Conservation (phyloP, 35 echinoderm and acorn worm species). For the Anneissia japonica region DNA sequence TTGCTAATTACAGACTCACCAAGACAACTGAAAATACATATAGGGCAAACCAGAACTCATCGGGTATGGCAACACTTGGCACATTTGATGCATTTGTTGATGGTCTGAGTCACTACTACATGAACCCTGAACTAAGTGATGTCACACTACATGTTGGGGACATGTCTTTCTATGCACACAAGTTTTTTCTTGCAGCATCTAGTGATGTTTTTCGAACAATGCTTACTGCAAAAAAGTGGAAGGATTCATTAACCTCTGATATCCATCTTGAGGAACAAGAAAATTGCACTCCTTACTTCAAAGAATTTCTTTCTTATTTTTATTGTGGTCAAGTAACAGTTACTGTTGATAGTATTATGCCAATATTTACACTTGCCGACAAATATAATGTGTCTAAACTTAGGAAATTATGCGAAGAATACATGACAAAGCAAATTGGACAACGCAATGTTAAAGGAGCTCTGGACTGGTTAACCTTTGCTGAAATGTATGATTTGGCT, state of each 20-base stretch:
- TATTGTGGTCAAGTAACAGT: slow-evolving; percentile 36
- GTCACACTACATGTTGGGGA: slow-evolving; percentile 30
- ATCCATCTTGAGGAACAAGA: slow-evolving; percentile 31
- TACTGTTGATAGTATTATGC: slow-evolving; percentile 19
- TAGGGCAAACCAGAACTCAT: too few species aligned
- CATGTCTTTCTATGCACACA: slow-evolving; percentile 24
- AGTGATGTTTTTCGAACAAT: slow-evolving; percentile 54
- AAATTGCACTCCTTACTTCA: slow-evolving; percentile 10
- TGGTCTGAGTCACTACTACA: slow-evolving; percentile 14
- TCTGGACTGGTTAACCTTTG: slow-evolving; percentile 44
- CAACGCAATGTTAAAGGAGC: slow-evolving; percentile 36
- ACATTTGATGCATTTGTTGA: slow-evolving; percentile 14
- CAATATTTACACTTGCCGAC: slow-evolving; percentile 44
- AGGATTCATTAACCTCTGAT: slow-evolving; percentile 22
- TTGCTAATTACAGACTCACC: not conserved
- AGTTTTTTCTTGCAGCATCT: slow-evolving; percentile 42
- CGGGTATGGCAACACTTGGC: not conserved
- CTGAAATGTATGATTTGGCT: slow-evolving; percentile 34
- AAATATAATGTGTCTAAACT: slow-evolving; percentile 43
- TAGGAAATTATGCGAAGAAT: slow-evolving; percentile 25
- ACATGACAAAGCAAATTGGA: slow-evolving; percentile 46
- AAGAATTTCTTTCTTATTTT: slow-evolving; percentile 29
- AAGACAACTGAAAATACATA: not conserved
- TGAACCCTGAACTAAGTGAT: slow-evolving; percentile 44
- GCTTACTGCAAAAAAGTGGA: slow-evolving; percentile 37